Conservation (phyloP, 2,113 vertebrate species). For the Oreochromis niloticus region DNA sequence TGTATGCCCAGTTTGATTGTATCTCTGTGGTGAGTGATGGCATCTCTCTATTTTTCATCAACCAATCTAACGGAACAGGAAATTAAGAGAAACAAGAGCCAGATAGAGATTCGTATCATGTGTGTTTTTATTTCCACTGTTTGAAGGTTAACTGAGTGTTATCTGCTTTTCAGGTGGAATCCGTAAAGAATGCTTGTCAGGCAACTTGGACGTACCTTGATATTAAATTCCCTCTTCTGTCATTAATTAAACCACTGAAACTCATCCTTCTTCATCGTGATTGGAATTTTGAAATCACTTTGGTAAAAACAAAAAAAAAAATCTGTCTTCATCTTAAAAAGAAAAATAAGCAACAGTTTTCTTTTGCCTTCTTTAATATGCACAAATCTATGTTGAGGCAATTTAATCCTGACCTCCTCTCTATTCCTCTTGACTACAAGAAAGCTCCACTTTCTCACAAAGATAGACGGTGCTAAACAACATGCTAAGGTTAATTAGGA, state of each 20-base stretch:
- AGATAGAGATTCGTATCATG: slow-evolving; percentile 12
- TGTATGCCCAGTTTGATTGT: slow-evolving; percentile 1
- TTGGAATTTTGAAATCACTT: not conserved
- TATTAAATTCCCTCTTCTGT: not conserved
- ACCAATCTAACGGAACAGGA: slow-evolving; percentile 32
- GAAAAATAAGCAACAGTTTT: not conserved
- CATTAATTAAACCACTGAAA: not conserved
- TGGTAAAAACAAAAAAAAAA: not conserved
- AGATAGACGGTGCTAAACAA: not conserved
- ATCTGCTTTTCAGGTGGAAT: not conserved
- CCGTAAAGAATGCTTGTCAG: not conserved
- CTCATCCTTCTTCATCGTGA: not conserved
- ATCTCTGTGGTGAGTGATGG: slow-evolving; percentile 17
- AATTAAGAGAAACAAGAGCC: slow-evolving; percentile 39
- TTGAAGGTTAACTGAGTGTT: slow-evolving; percentile 9
- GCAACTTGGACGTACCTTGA: not conserved
- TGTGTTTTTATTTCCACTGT: not conserved
- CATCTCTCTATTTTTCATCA: slow-evolving; percentile 9
- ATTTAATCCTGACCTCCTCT: not conserved
- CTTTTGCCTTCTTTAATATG: not conserved
- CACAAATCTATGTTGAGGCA: not conserved
- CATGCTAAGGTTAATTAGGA: not conserved
- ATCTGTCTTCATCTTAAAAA: not conserved
- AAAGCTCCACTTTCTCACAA: not conserved
- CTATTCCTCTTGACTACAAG: not conserved